Evolutionary conservation across 2,797 vertebrate species (phyloP).

Genomic region (Parambassis ranga): DNA sequence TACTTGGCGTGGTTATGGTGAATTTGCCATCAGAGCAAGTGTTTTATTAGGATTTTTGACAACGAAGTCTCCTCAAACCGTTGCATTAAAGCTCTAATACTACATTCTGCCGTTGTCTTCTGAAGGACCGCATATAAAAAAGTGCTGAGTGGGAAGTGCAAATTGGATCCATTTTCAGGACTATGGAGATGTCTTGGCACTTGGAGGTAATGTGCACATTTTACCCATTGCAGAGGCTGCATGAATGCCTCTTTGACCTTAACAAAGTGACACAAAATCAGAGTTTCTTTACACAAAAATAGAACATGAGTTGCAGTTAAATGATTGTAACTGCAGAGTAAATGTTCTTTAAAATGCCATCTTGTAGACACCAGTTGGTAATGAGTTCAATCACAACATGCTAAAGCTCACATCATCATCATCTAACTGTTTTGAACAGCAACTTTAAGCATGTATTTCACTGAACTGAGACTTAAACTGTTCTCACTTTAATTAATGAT

Average conservation of each 20-base stretch:
- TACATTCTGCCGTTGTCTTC: constrained; percentile 29
- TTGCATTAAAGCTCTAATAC: constrained; percentile 55
- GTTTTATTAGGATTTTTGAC: constrained; percentile 64
- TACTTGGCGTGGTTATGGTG: constrained; percentile 55
- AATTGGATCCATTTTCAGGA: constrained; percentile 43
- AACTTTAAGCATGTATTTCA: no score
- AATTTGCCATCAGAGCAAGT: constrained; percentile 56
- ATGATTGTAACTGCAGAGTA: no score
- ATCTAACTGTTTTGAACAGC: no score
- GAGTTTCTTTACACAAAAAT: no score
- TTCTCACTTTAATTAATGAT: no score
- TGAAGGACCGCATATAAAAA: constrained; percentile 60
- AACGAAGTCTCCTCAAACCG: constrained; percentile 45
- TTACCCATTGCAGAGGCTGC: not conserved
- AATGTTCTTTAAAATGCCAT: no score
- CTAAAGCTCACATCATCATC: no score
- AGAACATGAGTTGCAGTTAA: no score
- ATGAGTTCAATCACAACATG: no score
- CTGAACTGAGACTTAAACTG: no score
- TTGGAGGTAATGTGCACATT: constrained; percentile 7
- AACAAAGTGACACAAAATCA: not conserved
- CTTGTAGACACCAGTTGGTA: no score
- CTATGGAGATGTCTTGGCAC: constrained; percentile 10
- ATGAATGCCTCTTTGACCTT: constrained; percentile 1
- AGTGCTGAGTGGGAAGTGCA: constrained; percentile 32